phyloP scores from a whole-genome alignment of 2,888 invertebrate genomes.

The Drosophila mimica region DNA sequence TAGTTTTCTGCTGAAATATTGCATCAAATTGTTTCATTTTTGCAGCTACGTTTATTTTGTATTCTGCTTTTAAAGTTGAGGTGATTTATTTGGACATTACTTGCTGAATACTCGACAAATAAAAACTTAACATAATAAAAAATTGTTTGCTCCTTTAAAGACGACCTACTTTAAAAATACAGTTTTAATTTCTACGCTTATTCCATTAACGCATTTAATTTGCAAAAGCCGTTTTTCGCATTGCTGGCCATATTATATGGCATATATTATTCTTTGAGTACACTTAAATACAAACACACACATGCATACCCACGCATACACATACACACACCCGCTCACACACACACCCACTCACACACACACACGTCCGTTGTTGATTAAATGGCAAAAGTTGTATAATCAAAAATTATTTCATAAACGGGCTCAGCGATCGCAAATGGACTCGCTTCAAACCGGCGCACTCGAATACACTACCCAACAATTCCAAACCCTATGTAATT shows the following conservation, averaged over 20 bases:
- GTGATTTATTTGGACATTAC: neutral
- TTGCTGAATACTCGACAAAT: neutral
- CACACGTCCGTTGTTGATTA: conserved; percentile 39
- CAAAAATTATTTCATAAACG: conserved; percentile 69
- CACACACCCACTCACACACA: conserved; percentile 18
- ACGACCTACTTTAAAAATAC: neutral
- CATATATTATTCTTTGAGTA: conserved; percentile 17
- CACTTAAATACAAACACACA: conserved; percentile 18
- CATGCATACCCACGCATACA: conserved; percentile 9
- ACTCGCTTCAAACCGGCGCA: conserved; percentile 24
- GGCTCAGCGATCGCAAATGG: conserved; percentile 43
- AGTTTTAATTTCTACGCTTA: neutral
- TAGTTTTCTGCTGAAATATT: neutral
- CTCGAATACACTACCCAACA: conserved; percentile 21
- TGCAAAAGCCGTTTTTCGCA: neutral
- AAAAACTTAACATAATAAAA: neutral
- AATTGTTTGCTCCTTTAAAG: too few relatives aligned
- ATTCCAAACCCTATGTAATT: neutral
- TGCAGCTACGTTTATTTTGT: neutral
- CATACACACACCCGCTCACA: conserved; percentile 1
- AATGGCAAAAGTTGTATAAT: conserved; percentile 65
- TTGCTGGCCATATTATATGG: conserved; percentile 35
- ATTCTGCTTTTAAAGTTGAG: neutral
- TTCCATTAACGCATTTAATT: neutral
- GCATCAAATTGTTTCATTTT: neutral